Conservation (phyloP, 2,113 vertebrate genomes). For the Sturnira hondurensis region DNA sequence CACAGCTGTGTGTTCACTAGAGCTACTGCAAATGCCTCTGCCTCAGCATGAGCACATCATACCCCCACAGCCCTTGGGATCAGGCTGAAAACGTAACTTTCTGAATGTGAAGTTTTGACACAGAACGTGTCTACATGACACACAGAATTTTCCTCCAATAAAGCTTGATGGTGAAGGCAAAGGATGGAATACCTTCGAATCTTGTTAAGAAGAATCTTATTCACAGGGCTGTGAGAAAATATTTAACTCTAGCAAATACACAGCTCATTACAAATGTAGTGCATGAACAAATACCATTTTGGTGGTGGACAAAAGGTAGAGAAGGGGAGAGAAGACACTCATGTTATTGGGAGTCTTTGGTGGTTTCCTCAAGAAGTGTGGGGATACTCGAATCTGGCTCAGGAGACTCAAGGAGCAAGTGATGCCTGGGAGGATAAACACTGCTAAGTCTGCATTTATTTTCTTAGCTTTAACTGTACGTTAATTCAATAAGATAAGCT, state of each 20-base stretch:
- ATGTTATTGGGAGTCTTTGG: neutral
- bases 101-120: neutral
- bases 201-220: conserved; percentile 1
- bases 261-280: neutral
- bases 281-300: neutral
- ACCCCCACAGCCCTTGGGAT: neutral
- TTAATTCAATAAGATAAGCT: conserved; percentile 69
- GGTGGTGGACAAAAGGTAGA: neutral
- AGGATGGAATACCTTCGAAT: neutral
- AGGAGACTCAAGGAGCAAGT: conserved; percentile 42
- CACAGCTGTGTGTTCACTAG: neutral
- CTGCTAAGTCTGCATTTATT: conserved; percentile 71
- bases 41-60: neutral
- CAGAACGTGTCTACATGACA: neutral
- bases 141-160: neutral
- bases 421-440: conserved; percentile 51
- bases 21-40: neutral
- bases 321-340: neutral
- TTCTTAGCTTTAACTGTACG: conserved; percentile 58
- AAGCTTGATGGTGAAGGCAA: neutral
- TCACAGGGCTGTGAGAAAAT: neutral
- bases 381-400: neutral
- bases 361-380: neutral
- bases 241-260: neutral
- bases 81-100: neutral